These are phyloP conservation scores for Heterodera filipjevi DNA, from an alignment of 2,888 invertebrate species.

Conservation along the genomic window DNA sequence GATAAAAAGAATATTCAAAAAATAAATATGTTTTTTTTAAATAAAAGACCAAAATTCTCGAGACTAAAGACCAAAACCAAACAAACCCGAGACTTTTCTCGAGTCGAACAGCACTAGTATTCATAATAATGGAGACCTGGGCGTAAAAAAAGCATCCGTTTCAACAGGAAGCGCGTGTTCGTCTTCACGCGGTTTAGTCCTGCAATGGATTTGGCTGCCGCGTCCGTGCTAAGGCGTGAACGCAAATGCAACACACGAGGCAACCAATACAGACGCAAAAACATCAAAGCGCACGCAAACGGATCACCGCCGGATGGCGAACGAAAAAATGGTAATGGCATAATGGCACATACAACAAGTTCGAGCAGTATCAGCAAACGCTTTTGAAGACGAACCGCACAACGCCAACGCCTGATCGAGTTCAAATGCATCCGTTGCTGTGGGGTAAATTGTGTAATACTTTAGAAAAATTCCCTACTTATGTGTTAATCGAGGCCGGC, in stretches of 20 bases:
- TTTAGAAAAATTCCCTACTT: neutral
- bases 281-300: constrained; percentile 16
- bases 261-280: constrained; percentile 19
- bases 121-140: no score
- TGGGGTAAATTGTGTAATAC: neutral
- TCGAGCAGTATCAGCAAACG: neutral
- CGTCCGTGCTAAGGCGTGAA: constrained; percentile 18
- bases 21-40: no score
- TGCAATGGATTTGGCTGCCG: constrained; percentile 19
- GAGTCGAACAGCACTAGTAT: no score
- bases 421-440: neutral
- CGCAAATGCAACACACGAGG: constrained; percentile 15
- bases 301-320: constrained; percentile 1
- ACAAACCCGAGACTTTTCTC: no score
- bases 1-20: no score
- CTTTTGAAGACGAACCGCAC: neutral
- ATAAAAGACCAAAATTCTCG: no score
- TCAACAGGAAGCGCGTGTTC: constrained; percentile 17
- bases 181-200: constrained; percentile 23
- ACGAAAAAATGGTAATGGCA: constrained; percentile 6
- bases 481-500: no score
- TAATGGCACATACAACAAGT: constrained; percentile 10
- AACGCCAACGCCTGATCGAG: neutral
- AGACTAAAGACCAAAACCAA: no score
- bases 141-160: constrained; percentile 11